Base-by-base conservation (phyloP, 2,797 vertebrate species). In the Syncerus caffer region DNA sequence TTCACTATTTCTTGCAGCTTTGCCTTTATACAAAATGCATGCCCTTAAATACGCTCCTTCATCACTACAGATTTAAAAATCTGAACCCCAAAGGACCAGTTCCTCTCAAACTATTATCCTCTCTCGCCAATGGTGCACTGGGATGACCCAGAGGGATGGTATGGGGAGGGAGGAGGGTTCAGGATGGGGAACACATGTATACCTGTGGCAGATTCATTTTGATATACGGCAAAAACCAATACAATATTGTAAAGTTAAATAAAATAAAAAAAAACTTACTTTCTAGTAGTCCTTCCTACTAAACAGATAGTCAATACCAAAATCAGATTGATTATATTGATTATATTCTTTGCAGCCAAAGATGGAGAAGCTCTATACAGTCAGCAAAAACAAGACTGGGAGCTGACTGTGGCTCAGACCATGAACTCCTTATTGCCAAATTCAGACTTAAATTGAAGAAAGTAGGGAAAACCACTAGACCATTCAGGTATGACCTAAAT, bases 1-100 rank as follows among this genome's bases (percentile, higher is more conserved):
- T 92, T 96, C 31, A 88, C 14, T 38, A 60, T 90, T 95, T 95
- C 60, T 96, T 86, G 92, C 7, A 58, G 12, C 17, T 83, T 58
- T 86, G 14, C 5, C 3, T 55, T 95, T 93, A 92, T 74, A 88
- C 11, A 85, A 58, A 84, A 84, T 89, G 15, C 93, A 83, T 60
- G 53, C 21, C 10, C 16, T 16, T 12, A 55, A 93, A 38, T 27
- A 74, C 15, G 58, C 53, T 93, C 16, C 29, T 85, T 78, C 25
- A 17, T 91, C 47, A 71, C 12, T 23, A 87, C 9, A 57, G 12
- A 55, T n/a, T 90, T 57, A 38, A 38, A 57, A 57, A 83, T 84
- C 82, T 64, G 38, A 95, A 13, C n/a, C n/a, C 42, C 25, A 76
- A 51, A 1, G 53, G 89, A 85, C 38, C 53, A 23, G 27, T 82